A percentile compares a stretch with the other conserved stretches of the same genome.
These are phyloP conservation scores for Caradrina clavipalpis DNA, from an alignment of 2,888 invertebrate genomes.

Conservation along the genomic window DNA sequence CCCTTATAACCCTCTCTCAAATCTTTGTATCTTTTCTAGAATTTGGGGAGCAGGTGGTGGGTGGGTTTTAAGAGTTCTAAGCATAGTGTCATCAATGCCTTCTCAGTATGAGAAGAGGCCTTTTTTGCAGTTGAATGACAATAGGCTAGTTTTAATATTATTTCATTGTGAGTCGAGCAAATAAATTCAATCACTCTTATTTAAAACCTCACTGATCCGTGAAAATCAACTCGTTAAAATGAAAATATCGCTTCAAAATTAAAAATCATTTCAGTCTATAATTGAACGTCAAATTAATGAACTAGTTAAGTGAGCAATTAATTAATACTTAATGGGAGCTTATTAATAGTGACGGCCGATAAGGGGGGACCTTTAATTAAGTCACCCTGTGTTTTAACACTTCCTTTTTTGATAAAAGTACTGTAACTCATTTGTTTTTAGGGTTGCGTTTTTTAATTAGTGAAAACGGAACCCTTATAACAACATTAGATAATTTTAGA, in stretches of 20 bases:
- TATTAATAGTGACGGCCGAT: slow-evolving; percentile 47
- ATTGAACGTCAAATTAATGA: slow-evolving; percentile 21
- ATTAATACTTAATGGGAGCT: slow-evolving; percentile 41
- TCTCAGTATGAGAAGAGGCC: too few relatives aligned
- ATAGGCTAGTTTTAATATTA: too few relatives aligned
- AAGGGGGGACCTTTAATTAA: slow-evolving; percentile 44
- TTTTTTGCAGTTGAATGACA: too few relatives aligned
- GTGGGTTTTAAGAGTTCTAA: too few relatives aligned
- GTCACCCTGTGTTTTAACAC: slow-evolving; percentile 28
- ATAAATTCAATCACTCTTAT: not conserved
- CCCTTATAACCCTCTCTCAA: not conserved
- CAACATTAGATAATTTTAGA: too few relatives aligned
- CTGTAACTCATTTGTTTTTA: not conserved
- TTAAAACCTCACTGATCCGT: not conserved
- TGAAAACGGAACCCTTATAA: too few relatives aligned
- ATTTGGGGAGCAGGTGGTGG: too few relatives aligned
- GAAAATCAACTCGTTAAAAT: not conserved
- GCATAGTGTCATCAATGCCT: too few relatives aligned
- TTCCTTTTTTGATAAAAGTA: slow-evolving; percentile 29
- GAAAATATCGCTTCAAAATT: slow-evolving; percentile 8
- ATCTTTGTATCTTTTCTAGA: too few relatives aligned
- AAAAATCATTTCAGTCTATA: slow-evolving; percentile 12
- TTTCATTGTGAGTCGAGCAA: not conserved
- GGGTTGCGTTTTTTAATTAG: too few relatives aligned
- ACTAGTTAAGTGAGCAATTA: slow-evolving; percentile 38